Conservation (phyloP, 2,113 vertebrate species). For the Martes martes region DNA sequence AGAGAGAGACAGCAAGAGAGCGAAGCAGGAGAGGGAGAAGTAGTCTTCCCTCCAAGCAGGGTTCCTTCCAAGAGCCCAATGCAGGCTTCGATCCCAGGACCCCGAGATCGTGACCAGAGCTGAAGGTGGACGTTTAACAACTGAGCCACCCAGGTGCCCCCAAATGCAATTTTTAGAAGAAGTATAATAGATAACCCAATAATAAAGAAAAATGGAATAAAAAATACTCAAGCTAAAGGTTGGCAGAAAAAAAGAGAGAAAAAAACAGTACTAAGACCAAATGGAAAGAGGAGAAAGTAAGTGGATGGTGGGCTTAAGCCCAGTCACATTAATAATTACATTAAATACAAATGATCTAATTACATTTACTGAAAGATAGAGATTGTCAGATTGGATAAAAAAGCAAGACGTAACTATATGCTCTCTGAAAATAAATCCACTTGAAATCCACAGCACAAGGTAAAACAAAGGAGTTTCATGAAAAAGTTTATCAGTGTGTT, state of each 20-base stretch:
- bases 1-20: no score
- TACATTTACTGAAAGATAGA: background rate
- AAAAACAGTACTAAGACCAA: background rate
- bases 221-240: background rate
- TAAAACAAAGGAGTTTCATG: background rate
- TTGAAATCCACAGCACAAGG: background rate
- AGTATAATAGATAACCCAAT: background rate
- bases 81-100: no score
- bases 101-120: no score
- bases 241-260: background rate
- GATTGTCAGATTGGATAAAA: background rate
- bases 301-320: background rate
- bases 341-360: background rate
- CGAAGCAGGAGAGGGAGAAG: no score
- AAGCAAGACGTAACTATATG: background rate
- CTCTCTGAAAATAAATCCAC: background rate
- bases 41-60: no score
- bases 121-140: no score
- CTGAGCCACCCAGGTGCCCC: no score
- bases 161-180: background rate
- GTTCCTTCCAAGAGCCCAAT: no score
- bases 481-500: background rate
- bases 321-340: background rate
- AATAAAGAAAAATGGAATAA: background rate
- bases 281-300: background rate